A percentile compares a stretch with the other conserved stretches of the same genome.
phyloP scores from a whole-genome alignment of 2,888 invertebrate genomes.

The Tenthredo distinguenda region DNA sequence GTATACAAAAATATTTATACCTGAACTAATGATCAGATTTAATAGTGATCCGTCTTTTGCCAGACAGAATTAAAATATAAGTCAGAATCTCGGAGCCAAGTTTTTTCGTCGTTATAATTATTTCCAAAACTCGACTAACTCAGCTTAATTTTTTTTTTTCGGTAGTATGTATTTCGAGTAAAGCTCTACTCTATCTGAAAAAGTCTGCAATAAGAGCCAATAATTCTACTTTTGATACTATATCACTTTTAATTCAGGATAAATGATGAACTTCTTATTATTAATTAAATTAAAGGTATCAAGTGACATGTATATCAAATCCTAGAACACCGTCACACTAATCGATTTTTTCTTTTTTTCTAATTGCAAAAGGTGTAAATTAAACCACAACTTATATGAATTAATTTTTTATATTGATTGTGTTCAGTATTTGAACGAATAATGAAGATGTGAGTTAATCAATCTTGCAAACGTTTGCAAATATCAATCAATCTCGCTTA shows the following conservation, averaged over 20 bases:
- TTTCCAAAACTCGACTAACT: slow-evolving; percentile 22
- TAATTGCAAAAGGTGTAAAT: not conserved
- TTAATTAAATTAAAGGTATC: not conserved
- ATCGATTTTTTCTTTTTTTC: not conserved
- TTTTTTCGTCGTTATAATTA: not conserved
- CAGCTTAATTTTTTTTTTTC: slow-evolving; percentile 42
- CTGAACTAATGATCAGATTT: slow-evolving; percentile 57
- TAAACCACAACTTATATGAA: not conserved
- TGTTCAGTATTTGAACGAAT: not conserved
- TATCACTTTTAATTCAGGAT: not conserved
- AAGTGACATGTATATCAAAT: not conserved
- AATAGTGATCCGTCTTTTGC: slow-evolving; percentile 51
- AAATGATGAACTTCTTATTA: not conserved
- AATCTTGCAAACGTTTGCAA: not conserved
- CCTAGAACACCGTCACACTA: not conserved
- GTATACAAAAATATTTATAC: slow-evolving; percentile 76
- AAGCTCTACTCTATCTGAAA: too few relatives aligned
- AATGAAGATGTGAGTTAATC: not conserved
- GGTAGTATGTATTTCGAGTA: too few relatives aligned
- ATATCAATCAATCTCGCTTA: not conserved
- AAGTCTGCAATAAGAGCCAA: too few relatives aligned
- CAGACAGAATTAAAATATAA: slow-evolving; percentile 61
- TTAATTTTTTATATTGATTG: not conserved
- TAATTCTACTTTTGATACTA: not conserved
- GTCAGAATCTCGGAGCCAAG: not conserved